Conservation (phyloP, 2,888 invertebrate genomes). For the Serripes groenlandicus region DNA sequence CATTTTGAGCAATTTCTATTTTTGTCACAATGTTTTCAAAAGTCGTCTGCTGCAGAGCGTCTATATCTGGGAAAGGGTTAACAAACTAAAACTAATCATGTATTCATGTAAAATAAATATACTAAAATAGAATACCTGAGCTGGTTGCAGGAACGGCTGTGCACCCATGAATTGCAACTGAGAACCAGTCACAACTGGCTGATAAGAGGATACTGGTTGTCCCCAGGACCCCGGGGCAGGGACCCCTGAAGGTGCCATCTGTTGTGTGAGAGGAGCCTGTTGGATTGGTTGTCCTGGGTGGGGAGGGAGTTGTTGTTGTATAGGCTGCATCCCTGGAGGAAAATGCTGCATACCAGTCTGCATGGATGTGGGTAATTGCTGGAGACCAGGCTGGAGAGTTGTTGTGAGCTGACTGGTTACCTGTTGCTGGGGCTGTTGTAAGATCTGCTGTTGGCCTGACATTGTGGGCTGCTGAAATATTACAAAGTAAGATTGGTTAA, state of each 20-base stretch:
- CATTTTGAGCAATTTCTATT: too few relatives aligned
- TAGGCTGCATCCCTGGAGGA: conserved; percentile 22
- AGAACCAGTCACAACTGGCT: neutral
- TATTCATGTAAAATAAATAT: too few relatives aligned
- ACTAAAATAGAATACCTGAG: too few relatives aligned
- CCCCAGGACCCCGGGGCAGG: conserved; percentile 25
- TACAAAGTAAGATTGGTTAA: too few relatives aligned
- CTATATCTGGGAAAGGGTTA: too few relatives aligned
- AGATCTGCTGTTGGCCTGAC: conserved; percentile 45
- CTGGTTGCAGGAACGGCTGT: neutral
- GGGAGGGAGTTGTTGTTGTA: conserved; percentile 29
- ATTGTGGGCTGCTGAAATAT: conserved; percentile 22
- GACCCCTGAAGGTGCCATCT: neutral
- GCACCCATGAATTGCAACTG: too few relatives aligned
- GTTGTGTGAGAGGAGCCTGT: conserved; percentile 15
- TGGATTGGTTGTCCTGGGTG: neutral
- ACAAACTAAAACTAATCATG: too few relatives aligned
- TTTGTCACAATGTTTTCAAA: too few relatives aligned
- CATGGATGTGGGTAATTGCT: conserved; percentile 25
- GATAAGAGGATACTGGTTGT: neutral
- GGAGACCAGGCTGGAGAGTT: conserved; percentile 8
- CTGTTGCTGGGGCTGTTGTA: conserved; percentile 53
- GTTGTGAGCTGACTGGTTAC: conserved; percentile 32
- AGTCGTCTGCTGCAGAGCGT: too few relatives aligned
- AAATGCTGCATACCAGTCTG: conserved; percentile 24